Evolutionary conservation across 2,797 vertebrate genomes (phyloP), one percentile per base, ranked within the genome.

Genomic region (Poeciliopsis presidionis): DNA sequence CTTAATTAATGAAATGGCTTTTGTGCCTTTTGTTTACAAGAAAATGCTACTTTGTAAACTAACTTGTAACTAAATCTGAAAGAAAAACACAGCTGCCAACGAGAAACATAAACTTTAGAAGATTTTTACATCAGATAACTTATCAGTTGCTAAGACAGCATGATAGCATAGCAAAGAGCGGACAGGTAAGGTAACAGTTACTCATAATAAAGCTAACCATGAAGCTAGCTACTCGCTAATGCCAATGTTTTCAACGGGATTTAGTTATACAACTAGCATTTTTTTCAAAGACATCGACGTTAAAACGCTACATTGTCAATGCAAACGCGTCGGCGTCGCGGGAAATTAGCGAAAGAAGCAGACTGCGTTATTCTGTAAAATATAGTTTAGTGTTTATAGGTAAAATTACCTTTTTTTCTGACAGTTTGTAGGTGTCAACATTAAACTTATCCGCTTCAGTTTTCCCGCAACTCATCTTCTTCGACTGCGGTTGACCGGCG

Each of bases 401-500:
- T 22, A 36, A 0, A 55, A 57, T 65, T n/a, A 1, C 1, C 88
- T 81, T 72, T 0, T 78, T 89, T 81, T 75, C 0, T 22, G 7
- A 0, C 47, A 55, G 41, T 59, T 16, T 8, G 12, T 0, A 47
- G 28, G 11, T 12, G 11, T 20, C 9, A 72, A 77, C 65, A 33
- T 5, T n/a, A 18, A 1, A 1, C 39, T 2, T 8, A 70, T 0
- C 49, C 14, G 39, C 89, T 91, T 95, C 43, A 75, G 88, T 94
- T 96, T 96, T 96, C 95, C 95, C 95, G 95, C 95, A 92, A 94
- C 90, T 94, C 3, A 1, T 77, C 84, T 91, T 90, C 87, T 92
- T 93, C 88, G 74, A 13, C 28, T 20, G 5, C 20, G 0, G 1
- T 14, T 30, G 0, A 43, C 45, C 0, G 0, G 12, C 1, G 0